Percentiles rank a stretch among this genome's conserved stretches.
Conservation (phyloP, 2,797 vertebrate genomes). For the Garrulus glandarius region DNA sequence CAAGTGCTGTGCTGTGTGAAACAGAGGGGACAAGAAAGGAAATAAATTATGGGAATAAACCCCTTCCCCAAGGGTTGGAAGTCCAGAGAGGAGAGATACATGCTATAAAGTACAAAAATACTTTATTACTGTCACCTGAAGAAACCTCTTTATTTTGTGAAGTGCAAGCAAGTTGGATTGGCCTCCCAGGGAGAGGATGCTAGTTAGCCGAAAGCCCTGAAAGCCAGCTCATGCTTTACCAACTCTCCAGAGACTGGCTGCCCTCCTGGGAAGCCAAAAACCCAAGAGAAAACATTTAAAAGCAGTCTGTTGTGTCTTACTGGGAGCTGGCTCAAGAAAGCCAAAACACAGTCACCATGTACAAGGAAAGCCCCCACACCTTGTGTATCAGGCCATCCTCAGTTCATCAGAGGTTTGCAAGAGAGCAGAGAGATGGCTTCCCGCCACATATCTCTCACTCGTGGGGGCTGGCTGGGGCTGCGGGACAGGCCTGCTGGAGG, state of each 20-base stretch:
- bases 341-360: rapidly evolving
- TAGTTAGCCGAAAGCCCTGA: not conserved
- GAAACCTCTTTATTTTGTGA: not conserved
- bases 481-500: not conserved
- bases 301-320: not conserved
- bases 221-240: not conserved
- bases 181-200: not conserved
- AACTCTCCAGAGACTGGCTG: not conserved
- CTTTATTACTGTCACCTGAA: not conserved
- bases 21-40: not conserved
- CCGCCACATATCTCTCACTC: rapidly evolving
- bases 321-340: not conserved
- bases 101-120: not conserved
- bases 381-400: not conserved
- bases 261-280: not conserved
- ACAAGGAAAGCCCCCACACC: not conserved
- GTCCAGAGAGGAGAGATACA: not conserved
- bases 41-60: not conserved
- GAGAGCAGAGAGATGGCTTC: not conserved
- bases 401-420: rapidly evolving
- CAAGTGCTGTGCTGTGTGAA: not conserved
- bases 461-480: rapidly evolving
- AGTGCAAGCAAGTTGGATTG: not conserved
- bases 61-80: not conserved
- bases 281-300: not conserved